Evolutionary conservation across 2,888 invertebrate genomes (phyloP).

Genomic region (Drosophila kambysellisi): DNA sequence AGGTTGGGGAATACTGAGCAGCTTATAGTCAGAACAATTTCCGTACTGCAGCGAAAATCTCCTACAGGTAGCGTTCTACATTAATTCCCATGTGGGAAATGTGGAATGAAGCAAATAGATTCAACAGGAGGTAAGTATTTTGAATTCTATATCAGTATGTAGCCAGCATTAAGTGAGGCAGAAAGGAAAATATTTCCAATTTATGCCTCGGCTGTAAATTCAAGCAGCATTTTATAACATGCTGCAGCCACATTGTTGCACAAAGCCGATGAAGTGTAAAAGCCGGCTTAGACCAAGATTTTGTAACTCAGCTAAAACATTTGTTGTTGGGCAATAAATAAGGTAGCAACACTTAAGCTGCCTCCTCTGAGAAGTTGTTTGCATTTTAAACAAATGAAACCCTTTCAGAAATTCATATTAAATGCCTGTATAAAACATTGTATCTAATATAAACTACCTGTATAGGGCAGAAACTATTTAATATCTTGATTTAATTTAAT

Average conservation of each 20-base stretch:
- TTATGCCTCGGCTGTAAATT: conserved; percentile 43
- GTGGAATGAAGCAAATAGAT: not conserved
- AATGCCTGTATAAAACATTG: not conserved
- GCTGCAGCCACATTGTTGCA: conserved; percentile 42
- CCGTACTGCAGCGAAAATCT: not conserved
- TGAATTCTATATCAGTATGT: not conserved
- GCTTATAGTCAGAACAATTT: not conserved
- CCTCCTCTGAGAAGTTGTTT: conserved; percentile 5
- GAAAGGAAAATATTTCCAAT: conserved; percentile 24
- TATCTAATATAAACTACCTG: not conserved
- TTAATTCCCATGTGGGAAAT: not conserved
- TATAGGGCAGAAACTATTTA: not conserved
- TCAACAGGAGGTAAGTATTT: not conserved
- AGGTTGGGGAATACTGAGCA: not conserved
- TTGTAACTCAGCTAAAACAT: conserved; percentile 1
- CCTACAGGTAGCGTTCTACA: not conserved
- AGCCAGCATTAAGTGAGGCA: conserved; percentile 1
- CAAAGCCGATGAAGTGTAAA: conserved; percentile 20
- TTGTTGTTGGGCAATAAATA: conserved; percentile 28
- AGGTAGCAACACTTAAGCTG: not conserved
- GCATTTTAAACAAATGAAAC: conserved; percentile 4
- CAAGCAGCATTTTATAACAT: conserved; percentile 15
- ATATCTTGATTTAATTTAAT: not conserved
- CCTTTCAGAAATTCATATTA: not conserved
- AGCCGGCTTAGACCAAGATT: conserved; percentile 1